These are phyloP conservation scores for Temnothorax longispinosus DNA, from an alignment of 1,140 invertebrate species.

Conservation along the genomic window DNA sequence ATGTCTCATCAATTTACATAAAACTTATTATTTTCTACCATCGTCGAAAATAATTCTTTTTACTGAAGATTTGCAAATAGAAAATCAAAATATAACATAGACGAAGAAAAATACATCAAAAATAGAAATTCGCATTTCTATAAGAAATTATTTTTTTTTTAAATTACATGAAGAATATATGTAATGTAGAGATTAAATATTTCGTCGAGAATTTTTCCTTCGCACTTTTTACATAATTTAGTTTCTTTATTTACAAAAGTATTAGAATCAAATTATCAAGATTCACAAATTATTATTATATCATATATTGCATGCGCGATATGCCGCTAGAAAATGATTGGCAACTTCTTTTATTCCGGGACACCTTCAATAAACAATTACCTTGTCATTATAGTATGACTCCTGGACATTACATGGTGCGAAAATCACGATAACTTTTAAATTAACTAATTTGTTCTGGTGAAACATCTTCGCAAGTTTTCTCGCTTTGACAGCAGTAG, in stretches of 20 bases:
- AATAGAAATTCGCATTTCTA: neutral
- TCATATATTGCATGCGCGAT: neutral
- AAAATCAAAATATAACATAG: constrained; percentile 18
- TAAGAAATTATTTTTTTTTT: neutral
- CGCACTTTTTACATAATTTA: neutral
- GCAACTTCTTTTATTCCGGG: neutral
- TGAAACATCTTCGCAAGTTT: constrained; percentile 1
- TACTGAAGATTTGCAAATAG: neutral
- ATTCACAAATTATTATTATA: neutral
- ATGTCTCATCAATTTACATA: neutral
- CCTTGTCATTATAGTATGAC: neutral
- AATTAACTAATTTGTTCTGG: constrained; percentile 33
- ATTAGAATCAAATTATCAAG: neutral
- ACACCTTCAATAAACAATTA: constrained; percentile 33
- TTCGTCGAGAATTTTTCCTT: neutral
- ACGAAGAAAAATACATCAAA: neutral
- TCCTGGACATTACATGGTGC: neutral
- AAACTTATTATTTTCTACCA: neutral
- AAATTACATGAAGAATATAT: neutral
- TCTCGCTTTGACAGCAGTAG: constrained; percentile 29
- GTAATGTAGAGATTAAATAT: neutral
- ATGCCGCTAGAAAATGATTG: neutral
- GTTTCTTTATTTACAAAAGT: neutral
- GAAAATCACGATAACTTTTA: constrained; percentile 33
- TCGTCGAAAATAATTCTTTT: neutral